phyloP scores from a whole-genome alignment of 2,888 invertebrate species.

The Scaptomyza parva region DNA sequence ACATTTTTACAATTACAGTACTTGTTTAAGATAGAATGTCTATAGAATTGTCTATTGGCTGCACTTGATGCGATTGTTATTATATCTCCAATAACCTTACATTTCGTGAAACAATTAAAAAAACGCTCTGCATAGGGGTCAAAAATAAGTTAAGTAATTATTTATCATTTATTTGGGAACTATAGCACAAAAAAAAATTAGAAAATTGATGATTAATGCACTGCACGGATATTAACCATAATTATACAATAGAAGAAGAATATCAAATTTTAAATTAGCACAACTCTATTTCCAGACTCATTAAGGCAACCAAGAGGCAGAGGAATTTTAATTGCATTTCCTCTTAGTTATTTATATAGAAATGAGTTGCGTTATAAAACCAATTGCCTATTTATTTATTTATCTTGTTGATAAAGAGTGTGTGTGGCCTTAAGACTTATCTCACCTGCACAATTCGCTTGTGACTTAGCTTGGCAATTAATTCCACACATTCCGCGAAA shows the following conservation, averaged over 20 bases:
- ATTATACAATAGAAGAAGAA: conserved; percentile 1
- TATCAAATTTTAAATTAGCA: background rate
- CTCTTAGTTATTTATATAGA: background rate
- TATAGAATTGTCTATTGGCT: background rate
- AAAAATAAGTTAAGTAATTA: conserved; percentile 2
- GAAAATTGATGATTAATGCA: conserved; percentile 12
- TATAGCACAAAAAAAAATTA: background rate
- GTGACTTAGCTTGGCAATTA: conserved; percentile 47
- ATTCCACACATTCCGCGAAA: conserved; percentile 37
- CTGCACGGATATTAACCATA: conserved; percentile 1
- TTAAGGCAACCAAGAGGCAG: background rate
- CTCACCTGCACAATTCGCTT: conserved; percentile 25
- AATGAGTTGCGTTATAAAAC: background rate
- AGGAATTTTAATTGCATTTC: conserved; percentile 17
- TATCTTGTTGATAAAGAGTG: conserved; percentile 35
- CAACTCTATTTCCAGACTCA: conserved; percentile 12
- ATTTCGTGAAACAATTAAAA: background rate
- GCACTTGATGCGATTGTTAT: conserved; percentile 3
- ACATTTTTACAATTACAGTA: no score
- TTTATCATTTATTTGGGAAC: conserved; percentile 7
- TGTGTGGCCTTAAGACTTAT: conserved; percentile 23
- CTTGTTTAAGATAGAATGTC: background rate
- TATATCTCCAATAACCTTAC: background rate
- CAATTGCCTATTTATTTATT: background rate
- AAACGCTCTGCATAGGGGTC: background rate